These are phyloP conservation scores for Eurypyga helias DNA, from an alignment of 2,113 vertebrate species.

Conservation along the genomic window DNA sequence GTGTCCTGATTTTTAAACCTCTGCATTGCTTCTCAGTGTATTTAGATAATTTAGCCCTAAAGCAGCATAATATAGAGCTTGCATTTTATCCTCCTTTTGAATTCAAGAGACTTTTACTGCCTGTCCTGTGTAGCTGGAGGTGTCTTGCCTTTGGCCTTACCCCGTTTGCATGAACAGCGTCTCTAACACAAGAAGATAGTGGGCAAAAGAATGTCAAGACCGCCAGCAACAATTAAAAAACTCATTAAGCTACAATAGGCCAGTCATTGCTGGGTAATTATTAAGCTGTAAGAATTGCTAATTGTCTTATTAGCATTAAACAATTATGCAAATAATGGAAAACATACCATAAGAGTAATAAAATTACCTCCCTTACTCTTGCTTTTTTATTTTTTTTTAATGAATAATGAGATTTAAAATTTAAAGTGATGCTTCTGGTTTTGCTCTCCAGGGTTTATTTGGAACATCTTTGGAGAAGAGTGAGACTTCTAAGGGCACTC, in stretches of 20 bases:
- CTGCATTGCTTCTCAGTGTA: not conserved
- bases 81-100: not conserved
- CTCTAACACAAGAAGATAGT: not conserved
- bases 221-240: constrained; percentile 71
- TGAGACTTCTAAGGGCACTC: not conserved
- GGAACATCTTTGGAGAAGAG: not conserved
- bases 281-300: constrained; percentile 72
- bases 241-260: constrained; percentile 66
- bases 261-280: constrained; percentile 62
- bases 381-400: not conserved
- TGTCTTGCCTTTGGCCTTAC: not conserved
- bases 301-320: constrained; percentile 74
- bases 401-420: constrained; percentile 17
- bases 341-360: constrained; percentile 60
- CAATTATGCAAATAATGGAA: constrained; percentile 75
- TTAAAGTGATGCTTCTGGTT: not conserved
- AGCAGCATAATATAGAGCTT: not conserved
- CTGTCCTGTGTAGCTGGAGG: not conserved
- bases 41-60: not conserved
- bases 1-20: not conserved
- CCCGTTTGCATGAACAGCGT: not conserved
- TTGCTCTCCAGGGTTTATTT: not conserved
- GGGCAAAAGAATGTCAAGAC: constrained; percentile 42
- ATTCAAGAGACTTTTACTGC: not conserved
- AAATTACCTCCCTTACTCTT: not conserved